These are phyloP conservation scores for Pseudococcus viburni DNA, from an alignment of 2,888 invertebrate species.

Conservation along the genomic window DNA sequence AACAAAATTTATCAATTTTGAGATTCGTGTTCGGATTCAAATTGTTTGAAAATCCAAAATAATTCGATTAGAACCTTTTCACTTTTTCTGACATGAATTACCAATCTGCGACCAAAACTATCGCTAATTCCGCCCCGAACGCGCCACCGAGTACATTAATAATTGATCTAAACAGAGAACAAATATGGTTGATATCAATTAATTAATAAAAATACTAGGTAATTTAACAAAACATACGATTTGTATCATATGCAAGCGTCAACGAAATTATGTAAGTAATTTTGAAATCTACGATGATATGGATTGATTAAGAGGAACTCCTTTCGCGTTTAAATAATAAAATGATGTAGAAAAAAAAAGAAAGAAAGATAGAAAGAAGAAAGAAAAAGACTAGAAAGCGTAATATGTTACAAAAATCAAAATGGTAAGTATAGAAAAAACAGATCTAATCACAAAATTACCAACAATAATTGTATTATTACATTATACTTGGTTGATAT, in stretches of 20 bases:
- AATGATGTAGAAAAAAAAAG: background rate
- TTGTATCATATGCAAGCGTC: background rate
- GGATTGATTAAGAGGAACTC: conserved; percentile 40
- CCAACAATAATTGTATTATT: conserved; percentile 42
- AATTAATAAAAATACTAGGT: background rate
- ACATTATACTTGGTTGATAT: conserved; percentile 67
- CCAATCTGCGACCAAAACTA: too few species aligned
- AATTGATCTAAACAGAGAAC: background rate
- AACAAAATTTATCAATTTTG: too few species aligned
- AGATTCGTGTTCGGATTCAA: too few species aligned
- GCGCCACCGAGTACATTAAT: background rate
- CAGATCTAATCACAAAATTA: conserved; percentile 42
- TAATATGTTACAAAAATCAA: conserved; percentile 54
- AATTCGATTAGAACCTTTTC: too few species aligned
- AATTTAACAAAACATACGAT: background rate
- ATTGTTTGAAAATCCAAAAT: too few species aligned
- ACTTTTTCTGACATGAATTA: too few species aligned
- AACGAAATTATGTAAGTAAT: background rate
- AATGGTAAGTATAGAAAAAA: conserved; percentile 51
- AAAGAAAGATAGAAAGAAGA: background rate
- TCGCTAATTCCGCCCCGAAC: too few species aligned
- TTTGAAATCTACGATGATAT: conserved; percentile 3
- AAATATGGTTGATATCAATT: background rate
- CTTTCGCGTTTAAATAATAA: conserved; percentile 21
- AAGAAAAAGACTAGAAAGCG: conserved; percentile 63